Percentiles rank a stretch among this genome's conserved stretches.
phyloP scores from a whole-genome alignment of 1,140 invertebrate species.

The Drosophila sechellia region DNA sequence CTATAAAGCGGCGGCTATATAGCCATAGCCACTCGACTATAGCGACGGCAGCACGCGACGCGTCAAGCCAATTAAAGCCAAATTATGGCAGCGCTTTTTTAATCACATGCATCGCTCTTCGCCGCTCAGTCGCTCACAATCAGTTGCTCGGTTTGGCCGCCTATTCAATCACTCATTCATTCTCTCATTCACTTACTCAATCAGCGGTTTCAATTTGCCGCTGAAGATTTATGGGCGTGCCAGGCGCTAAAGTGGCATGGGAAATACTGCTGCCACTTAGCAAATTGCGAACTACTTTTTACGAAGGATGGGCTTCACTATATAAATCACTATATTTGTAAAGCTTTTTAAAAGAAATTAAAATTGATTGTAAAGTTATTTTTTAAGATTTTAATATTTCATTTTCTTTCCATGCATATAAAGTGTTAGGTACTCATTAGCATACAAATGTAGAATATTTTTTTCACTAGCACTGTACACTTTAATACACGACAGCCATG shows the following conservation, averaged over 20 bases:
- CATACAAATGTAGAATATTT: too few relatives aligned
- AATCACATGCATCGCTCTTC: constrained; percentile 69
- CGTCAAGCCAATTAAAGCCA: constrained; percentile 78
- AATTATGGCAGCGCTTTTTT: constrained; percentile 75
- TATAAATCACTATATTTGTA: too few relatives aligned
- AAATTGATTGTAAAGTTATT: too few relatives aligned
- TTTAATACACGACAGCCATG: constrained; percentile 30
- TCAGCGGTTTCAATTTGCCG: constrained; percentile 60
- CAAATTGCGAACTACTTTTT: background rate
- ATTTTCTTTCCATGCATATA: background rate
- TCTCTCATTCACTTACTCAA: constrained; percentile 25
- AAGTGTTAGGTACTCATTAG: too few relatives aligned
- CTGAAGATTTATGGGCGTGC: constrained; percentile 71
- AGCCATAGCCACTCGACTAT: constrained; percentile 1
- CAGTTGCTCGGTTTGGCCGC: constrained; percentile 10
- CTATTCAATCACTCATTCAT: constrained; percentile 30
- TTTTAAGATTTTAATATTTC: background rate
- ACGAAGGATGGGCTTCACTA: background rate
- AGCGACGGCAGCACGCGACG: constrained; percentile 58
- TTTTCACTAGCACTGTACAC: background rate
- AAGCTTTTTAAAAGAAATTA: too few relatives aligned
- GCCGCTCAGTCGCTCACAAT: constrained; percentile 1
- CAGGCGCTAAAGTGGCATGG: constrained; percentile 19
- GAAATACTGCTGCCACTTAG: constrained; percentile 14
- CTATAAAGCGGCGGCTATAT: constrained; percentile 9